A percentile compares a stretch with the other conserved stretches of the same genome.
phyloP scores from a whole-genome alignment of 1,140 invertebrate species.

The Sipha flava region DNA sequence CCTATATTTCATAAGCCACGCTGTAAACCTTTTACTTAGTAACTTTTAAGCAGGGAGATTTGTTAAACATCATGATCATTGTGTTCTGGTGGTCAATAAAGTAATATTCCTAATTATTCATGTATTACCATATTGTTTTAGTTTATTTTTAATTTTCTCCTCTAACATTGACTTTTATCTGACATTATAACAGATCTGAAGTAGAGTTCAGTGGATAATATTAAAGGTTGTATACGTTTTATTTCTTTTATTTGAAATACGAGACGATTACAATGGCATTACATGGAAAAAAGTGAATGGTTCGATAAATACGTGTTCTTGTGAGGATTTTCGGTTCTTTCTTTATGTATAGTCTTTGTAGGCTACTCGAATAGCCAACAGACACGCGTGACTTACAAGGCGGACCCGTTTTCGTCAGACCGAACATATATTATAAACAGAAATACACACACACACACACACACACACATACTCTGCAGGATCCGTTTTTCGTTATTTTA shows the following conservation, averaged over 20 bases:
- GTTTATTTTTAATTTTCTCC: too few species aligned
- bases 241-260: neutral
- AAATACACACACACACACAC: neutral
- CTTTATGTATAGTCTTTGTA: neutral
- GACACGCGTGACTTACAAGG: conserved; percentile 8
- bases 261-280: neutral
- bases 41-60: too few species aligned
- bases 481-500: neutral
- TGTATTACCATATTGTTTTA: too few species aligned
- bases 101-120: too few species aligned
- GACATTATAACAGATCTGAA: too few species aligned
- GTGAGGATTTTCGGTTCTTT: neutral
- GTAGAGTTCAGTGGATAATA: too few species aligned
- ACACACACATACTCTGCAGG: neutral
- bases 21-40: too few species aligned
- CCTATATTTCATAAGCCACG: too few species aligned
- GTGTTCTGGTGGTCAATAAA: too few species aligned
- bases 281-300: neutral
- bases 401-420: conserved; percentile 1
- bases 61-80: too few species aligned
- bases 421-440: neutral
- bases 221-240: too few species aligned
- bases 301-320: neutral
- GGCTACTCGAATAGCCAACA: neutral
- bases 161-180: too few species aligned